phyloP scores from a whole-genome alignment of 2,888 invertebrate species.

The Acanthopleura granulata region DNA sequence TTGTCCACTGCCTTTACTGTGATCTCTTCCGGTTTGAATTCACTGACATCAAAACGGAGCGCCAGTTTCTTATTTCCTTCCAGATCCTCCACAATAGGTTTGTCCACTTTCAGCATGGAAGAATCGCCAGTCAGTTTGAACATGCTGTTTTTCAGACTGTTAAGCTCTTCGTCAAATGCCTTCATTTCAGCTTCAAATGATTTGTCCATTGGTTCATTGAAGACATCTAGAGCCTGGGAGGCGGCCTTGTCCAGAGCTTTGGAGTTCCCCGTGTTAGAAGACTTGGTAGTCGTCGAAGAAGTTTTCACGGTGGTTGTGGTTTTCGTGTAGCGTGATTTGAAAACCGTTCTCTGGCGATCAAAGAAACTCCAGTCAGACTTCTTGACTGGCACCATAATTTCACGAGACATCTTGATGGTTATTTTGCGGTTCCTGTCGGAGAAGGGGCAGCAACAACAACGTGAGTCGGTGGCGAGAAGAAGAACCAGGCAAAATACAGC shows the following conservation, averaged over 20 bases:
- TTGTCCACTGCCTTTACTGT: constrained; percentile 99
- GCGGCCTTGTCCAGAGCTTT: constrained; percentile 9
- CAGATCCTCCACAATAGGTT: constrained; percentile 47
- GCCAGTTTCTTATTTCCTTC: constrained; percentile 91
- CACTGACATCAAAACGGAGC: constrained; percentile 95
- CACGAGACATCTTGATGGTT: constrained; percentile 23
- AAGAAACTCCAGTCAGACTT: constrained; percentile 41
- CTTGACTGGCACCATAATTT: constrained; percentile 36
- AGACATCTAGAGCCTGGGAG: constrained; percentile 6
- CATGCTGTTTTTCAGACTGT: constrained; percentile 41
- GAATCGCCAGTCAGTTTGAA: constrained; percentile 41
- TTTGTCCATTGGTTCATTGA: constrained; percentile 26
- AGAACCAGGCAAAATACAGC: too few relatives aligned
- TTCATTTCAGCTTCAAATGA: constrained; percentile 30
- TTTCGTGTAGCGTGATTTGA: constrained; percentile 23
- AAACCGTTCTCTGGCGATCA: constrained; percentile 39
- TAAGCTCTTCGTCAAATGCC: constrained; percentile 48
- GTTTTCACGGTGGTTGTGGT: neutral
- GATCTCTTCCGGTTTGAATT: constrained; percentile 95
- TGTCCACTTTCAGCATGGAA: constrained; percentile 39
- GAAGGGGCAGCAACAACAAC: too few relatives aligned
- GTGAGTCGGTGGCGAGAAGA: too few relatives aligned
- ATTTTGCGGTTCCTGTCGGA: too few relatives aligned
- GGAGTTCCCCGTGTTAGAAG: neutral
- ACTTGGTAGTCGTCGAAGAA: neutral